A percentile compares a stretch with the other conserved stretches of the same genome.
These are phyloP conservation scores for Oreochromis mossambicus DNA, from an alignment of 2,797 vertebrate species.

Conservation along the genomic window DNA sequence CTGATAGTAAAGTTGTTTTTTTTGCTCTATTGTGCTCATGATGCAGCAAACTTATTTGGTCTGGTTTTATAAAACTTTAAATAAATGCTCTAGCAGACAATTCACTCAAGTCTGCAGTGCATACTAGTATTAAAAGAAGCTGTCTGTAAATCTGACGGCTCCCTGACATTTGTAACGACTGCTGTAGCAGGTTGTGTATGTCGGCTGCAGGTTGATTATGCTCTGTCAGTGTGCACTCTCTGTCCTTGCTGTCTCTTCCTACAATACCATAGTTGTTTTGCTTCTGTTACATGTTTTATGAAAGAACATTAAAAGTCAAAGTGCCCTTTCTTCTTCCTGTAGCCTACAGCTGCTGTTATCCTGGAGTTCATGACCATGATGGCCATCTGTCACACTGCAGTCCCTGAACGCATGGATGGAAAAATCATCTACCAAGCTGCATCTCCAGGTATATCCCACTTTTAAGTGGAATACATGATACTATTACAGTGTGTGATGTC, in stretches of 20 bases:
- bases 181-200: neutral
- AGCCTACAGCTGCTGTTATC: slow-evolving; percentile 94
- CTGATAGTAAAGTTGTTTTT: neutral
- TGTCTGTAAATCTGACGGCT: neutral
- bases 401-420: slow-evolving; percentile 87
- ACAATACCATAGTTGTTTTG: neutral
- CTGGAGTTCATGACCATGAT: slow-evolving; percentile 99
- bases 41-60: neutral
- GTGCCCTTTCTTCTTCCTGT: slow-evolving; percentile 32
- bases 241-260: neutral
- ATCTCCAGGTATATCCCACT: slow-evolving; percentile 85
- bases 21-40: neutral
- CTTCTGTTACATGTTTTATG: slow-evolving; percentile 28
- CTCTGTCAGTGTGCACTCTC: neutral
- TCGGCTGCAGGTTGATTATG: neutral
- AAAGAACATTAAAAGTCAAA: slow-evolving; percentile 34
- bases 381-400: slow-evolving; percentile 98
- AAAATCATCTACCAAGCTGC: slow-evolving; percentile 93
- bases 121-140: neutral
- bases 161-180: neutral
- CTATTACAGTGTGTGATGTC: neutral
- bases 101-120: fast-evolving
- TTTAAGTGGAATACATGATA: neutral
- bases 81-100: neutral
- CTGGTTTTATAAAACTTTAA: neutral